Percentiles rank a stretch among this genome's conserved stretches.
These are phyloP conservation scores for Lordiphosa clarofinis DNA, from an alignment of 1,140 invertebrate genomes.

Conservation along the genomic window DNA sequence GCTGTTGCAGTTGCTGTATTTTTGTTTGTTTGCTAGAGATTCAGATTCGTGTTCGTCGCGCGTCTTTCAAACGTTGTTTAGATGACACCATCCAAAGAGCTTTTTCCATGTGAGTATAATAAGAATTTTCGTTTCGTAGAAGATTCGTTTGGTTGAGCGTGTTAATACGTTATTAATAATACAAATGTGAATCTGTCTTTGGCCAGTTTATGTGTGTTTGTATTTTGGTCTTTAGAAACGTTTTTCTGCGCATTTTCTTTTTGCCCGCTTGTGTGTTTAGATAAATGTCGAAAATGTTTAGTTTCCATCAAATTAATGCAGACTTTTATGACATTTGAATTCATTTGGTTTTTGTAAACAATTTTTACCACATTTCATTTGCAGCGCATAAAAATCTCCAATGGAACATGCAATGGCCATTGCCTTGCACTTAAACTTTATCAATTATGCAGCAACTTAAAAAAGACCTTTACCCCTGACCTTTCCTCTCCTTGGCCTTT, in stretches of 20 bases:
- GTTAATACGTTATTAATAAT: conserved; percentile 73
- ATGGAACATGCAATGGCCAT: conserved; percentile 12
- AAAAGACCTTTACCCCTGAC: conserved; percentile 60
- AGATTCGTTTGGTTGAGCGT: conserved; percentile 44
- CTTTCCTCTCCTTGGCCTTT: conserved; percentile 31
- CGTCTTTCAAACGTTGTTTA: conserved; percentile 44
- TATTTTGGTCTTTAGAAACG: conserved; percentile 17
- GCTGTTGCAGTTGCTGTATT: conserved; percentile 55
- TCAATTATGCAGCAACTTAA: conserved; percentile 63
- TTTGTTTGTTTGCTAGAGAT: conserved; percentile 17
- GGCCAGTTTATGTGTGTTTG: conserved; percentile 28
- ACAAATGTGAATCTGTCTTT: conserved; percentile 26
- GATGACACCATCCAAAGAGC: conserved; percentile 65
- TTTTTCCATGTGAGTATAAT: conserved; percentile 29
- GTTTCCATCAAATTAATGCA: conserved; percentile 12
- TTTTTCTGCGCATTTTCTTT: conserved; percentile 22
- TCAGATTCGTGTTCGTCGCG: conserved; percentile 59
- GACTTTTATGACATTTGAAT: conserved; percentile 38
- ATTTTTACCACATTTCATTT: too few relatives aligned
- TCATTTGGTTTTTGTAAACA: conserved; percentile 22
- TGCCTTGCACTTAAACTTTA: conserved; percentile 44
- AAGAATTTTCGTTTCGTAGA: conserved; percentile 29
- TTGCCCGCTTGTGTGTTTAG: conserved; percentile 25
- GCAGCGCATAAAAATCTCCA: conserved; percentile 5
- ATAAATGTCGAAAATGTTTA: conserved; percentile 9